Percentiles rank a stretch among this genome's conserved stretches.
Evolutionary conservation across 2,888 invertebrate species (phyloP).

Genomic region (Ochropleura plecta): DNA sequence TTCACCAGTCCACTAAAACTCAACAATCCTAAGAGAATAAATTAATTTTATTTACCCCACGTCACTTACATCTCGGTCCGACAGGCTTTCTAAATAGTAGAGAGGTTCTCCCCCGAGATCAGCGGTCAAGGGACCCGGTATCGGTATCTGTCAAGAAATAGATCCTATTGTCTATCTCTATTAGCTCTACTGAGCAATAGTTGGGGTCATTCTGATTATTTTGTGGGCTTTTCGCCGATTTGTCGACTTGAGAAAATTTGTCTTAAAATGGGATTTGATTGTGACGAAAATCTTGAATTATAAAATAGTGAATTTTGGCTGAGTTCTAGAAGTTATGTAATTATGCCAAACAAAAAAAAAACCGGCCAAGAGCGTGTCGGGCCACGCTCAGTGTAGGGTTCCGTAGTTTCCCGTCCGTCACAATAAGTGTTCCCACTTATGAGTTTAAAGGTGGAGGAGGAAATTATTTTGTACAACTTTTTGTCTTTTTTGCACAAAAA

Average conservation of each 20-base stretch:
- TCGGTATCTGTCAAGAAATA: constrained; percentile 51
- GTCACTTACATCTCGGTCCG: constrained; percentile 27
- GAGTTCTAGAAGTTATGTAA: too few relatives aligned
- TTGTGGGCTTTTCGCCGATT: neutral
- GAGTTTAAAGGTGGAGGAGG: too few relatives aligned
- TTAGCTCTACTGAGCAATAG: constrained; percentile 47
- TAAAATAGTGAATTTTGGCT: too few relatives aligned
- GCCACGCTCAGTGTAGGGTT: too few relatives aligned
- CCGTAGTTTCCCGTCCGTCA: too few relatives aligned
- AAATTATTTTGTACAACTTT: too few relatives aligned
- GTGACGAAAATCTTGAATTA: too few relatives aligned
- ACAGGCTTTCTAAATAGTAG: constrained; percentile 40
- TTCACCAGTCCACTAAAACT: neutral
- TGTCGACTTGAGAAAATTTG: neutral
- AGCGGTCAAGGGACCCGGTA: constrained; percentile 29
- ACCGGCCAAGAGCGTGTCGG: too few relatives aligned
- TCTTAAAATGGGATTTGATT: neutral
- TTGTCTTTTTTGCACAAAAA: too few relatives aligned
- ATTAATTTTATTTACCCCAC: constrained; percentile 28
- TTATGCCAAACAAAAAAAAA: too few relatives aligned
- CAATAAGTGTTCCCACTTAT: too few relatives aligned
- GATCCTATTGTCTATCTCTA: constrained; percentile 36
- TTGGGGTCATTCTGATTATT: constrained; percentile 35
- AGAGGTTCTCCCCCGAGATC: constrained; percentile 42
- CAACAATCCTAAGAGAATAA: constrained; percentile 22